phyloP scores from a whole-genome alignment of 2,113 vertebrate genomes.

The Otolemur garnettii region DNA sequence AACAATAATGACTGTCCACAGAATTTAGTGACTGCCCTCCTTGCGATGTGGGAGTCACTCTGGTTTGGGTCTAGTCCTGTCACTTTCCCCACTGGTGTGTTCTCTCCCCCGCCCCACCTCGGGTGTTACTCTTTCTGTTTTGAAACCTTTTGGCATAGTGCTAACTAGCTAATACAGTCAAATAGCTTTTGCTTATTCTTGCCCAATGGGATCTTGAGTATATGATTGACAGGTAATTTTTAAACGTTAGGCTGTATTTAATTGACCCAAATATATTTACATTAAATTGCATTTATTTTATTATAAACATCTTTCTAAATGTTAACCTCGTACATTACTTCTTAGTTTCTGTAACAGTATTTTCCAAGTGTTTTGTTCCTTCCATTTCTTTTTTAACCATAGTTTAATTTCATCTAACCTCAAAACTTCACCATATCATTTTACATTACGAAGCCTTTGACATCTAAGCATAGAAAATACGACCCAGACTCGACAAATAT shows the following conservation, averaged over 20 bases:
- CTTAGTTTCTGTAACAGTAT: background rate
- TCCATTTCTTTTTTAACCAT: slow-evolving; percentile 68
- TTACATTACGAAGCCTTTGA: slow-evolving; percentile 57
- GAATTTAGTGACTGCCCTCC: background rate
- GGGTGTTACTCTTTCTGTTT: background rate
- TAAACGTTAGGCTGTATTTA: background rate
- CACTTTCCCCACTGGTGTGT: background rate
- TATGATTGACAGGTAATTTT: background rate
- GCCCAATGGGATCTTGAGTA: background rate
- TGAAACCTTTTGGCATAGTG: background rate
- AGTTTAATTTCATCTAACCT: slow-evolving; percentile 73
- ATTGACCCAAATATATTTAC: background rate
- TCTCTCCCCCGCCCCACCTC: background rate
- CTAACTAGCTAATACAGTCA: background rate
- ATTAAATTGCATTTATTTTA: background rate
- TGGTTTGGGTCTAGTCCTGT: background rate
- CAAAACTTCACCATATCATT: slow-evolving; percentile 52
- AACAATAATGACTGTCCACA: background rate
- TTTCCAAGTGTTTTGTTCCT: slow-evolving; percentile 53
- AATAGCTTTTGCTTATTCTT: background rate
- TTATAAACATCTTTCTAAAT: slow-evolving; percentile 20
- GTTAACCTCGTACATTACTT: slow-evolving; percentile 10
- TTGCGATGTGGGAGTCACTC: background rate
- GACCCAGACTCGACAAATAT: slow-evolving; percentile 50
- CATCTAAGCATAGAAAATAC: slow-evolving; percentile 55